Base-by-base conservation (phyloP, 1,140 invertebrate genomes). In the Teleogryllus occipitalis region DNA sequence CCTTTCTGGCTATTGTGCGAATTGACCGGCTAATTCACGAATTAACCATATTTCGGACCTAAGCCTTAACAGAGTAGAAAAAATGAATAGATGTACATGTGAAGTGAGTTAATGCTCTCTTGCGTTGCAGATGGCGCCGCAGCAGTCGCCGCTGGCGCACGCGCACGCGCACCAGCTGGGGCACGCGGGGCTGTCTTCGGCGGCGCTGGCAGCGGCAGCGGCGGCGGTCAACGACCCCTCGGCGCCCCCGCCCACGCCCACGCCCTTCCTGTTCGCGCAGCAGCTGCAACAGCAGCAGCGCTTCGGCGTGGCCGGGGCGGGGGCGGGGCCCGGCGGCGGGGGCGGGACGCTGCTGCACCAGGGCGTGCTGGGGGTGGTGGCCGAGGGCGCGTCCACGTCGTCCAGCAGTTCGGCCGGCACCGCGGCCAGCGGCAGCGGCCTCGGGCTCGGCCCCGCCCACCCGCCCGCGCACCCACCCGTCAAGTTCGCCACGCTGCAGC, bases 251-350 rank as follows among this genome's bases (percentile, higher is more conserved):
- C 77, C 77, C 47, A 78, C 49, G n/a, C 78, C 78, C 8, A 79
- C 78, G 73, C 78, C 78, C 46, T 79, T 79, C 78, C 78, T 79
- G 1, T 79, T 79, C 27, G 78, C 78, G 18, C 78, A 79, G 39
- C 78, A 79, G 15, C 46, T 79, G 18, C 76, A 77, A 21, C 84
- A 85, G 86, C 85, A 39, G 27, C 27, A 39, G 27, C 27, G 27
- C 27, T 39, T 39, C 27, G 27, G 27, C 27, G 5, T 39, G 27
- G 27, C 27, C 27, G 27, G 27, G 27, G 27, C 27, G 7, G 84
- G 85, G 18, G 85, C 83, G n/a, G 86, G 82, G 22, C 27, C 27
- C 27, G 27, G 27, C 27, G 27, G 27, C 27, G 86, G 84, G 27
- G 86, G 86, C 72, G 86, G 79, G 7, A 79, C 78, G n/a, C 73